Percentiles rank a stretch among this genome's conserved stretches.
These are phyloP conservation scores for Daubentonia madagascariensis DNA, from an alignment of 2,113 vertebrate genomes.

Conservation along the genomic window DNA sequence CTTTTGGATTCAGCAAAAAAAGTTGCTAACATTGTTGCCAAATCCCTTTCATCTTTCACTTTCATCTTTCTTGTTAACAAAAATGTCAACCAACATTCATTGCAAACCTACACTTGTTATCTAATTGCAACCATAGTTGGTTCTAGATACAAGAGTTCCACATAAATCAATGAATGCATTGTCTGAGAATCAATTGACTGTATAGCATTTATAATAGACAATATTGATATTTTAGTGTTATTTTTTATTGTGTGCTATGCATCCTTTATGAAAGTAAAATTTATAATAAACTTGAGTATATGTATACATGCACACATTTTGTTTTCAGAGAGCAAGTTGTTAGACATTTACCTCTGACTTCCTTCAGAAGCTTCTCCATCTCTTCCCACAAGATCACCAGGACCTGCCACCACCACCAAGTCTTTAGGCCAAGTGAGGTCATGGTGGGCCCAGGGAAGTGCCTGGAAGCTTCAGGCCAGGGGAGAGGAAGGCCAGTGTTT, in stretches of 20 bases:
- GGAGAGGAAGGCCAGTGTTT: conserved; percentile 64
- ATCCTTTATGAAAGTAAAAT: neutral
- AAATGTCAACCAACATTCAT: neutral
- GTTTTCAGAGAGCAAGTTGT: neutral
- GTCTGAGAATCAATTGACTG: neutral
- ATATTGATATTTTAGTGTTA: neutral
- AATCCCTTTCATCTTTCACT: neutral
- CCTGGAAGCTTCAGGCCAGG: neutral
- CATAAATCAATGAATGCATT: neutral
- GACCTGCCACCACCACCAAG: neutral
- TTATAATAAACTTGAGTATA: neutral
- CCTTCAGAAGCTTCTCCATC: neutral
- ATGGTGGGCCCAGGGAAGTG: neutral
- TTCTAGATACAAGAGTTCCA: neutral
- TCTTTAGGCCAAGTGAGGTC: conserved; percentile 40
- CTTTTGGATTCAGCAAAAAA: neutral
- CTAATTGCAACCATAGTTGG: neutral
- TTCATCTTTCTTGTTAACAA: neutral
- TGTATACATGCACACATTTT: neutral
- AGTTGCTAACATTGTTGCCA: neutral
- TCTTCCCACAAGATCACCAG: neutral
- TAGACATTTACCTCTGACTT: neutral
- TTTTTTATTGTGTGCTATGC: neutral
- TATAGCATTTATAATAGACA: neutral
- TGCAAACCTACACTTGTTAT: neutral